A percentile compares a stretch with the other conserved stretches of the same genome.
Conservation (phyloP, 2,888 invertebrate genomes). For the Oeneis ivallda region DNA sequence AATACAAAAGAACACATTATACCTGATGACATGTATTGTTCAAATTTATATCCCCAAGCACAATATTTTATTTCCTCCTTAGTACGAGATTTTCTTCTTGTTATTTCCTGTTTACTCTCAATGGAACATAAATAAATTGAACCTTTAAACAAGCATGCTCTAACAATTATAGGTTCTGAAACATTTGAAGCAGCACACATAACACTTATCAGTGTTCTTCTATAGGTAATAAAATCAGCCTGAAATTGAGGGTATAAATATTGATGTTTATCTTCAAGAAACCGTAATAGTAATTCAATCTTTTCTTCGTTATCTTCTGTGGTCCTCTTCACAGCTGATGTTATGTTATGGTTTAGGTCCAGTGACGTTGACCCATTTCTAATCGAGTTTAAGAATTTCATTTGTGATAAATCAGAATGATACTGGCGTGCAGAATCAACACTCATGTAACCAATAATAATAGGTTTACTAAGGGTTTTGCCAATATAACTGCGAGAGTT, state of each 20-base stretch:
- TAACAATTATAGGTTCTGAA: conserved; percentile 40
- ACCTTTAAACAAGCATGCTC: conserved; percentile 47
- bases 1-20: background rate
- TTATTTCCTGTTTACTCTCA: conserved; percentile 41
- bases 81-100: conserved; percentile 34
- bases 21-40: conserved; percentile 50
- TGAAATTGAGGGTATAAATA: conserved; percentile 32
- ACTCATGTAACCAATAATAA: conserved; percentile 50
- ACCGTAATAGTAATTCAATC: conserved; percentile 47
- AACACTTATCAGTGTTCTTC: conserved; percentile 50
- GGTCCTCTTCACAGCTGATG: conserved; percentile 47
- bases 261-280: conserved; percentile 42
- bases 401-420: conserved; percentile 46
- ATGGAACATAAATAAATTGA: conserved; percentile 49
- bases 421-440: conserved; percentile 48
- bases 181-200: conserved; percentile 46
- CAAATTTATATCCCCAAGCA: conserved; percentile 44
- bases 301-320: conserved; percentile 49
- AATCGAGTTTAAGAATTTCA: conserved; percentile 47
- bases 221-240: conserved; percentile 46
- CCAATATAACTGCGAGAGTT: background rate
- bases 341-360: conserved; percentile 49
- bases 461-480: conserved; percentile 30
- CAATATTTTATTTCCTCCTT: conserved; percentile 39
- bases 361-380: conserved; percentile 38